These are phyloP conservation scores for Pectinophora gossypiella DNA, from an alignment of 1,140 invertebrate genomes.

Conservation along the genomic window DNA sequence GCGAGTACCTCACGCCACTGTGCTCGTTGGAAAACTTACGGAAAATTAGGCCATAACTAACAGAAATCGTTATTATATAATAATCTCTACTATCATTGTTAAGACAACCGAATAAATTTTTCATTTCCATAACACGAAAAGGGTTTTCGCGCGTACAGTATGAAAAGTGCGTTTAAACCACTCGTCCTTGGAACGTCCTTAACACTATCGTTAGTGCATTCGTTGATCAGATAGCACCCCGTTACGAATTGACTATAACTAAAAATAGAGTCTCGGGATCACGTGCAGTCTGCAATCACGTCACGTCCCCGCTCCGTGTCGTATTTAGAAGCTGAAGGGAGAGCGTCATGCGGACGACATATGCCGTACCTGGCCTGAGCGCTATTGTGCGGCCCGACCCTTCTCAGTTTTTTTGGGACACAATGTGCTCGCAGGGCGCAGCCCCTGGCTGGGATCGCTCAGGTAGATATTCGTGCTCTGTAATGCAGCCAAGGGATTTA, in stretches of 20 bases:
- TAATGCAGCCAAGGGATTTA: slow-evolving; percentile 45
- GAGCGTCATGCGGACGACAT: slow-evolving; percentile 12
- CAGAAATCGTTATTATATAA: too few species aligned
- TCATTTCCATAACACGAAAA: too few species aligned
- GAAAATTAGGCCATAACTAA: slow-evolving; percentile 15
- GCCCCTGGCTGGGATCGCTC: slow-evolving; percentile 41
- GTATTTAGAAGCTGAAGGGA: background rate
- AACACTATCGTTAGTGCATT: too few species aligned
- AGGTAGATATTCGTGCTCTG: slow-evolving; percentile 51
- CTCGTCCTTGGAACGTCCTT: too few species aligned
- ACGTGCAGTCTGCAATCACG: too few species aligned
- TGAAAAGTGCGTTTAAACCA: too few species aligned
- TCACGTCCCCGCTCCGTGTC: background rate
- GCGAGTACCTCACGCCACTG: slow-evolving; percentile 14
- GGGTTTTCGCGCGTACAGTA: too few species aligned
- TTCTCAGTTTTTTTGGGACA: slow-evolving; percentile 62
- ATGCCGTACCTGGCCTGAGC: slow-evolving; percentile 54
- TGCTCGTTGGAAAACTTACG: slow-evolving; percentile 16
- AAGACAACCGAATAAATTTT: too few species aligned
- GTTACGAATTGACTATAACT: too few species aligned
- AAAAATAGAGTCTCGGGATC: too few species aligned
- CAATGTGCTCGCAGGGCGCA: slow-evolving; percentile 53
- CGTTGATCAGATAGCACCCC: too few species aligned
- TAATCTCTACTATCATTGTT: too few species aligned
- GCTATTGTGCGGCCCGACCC: slow-evolving; percentile 58